These are phyloP conservation scores for Bufotes viridis DNA, from an alignment of 2,797 vertebrate genomes.

Conservation along the genomic window DNA sequence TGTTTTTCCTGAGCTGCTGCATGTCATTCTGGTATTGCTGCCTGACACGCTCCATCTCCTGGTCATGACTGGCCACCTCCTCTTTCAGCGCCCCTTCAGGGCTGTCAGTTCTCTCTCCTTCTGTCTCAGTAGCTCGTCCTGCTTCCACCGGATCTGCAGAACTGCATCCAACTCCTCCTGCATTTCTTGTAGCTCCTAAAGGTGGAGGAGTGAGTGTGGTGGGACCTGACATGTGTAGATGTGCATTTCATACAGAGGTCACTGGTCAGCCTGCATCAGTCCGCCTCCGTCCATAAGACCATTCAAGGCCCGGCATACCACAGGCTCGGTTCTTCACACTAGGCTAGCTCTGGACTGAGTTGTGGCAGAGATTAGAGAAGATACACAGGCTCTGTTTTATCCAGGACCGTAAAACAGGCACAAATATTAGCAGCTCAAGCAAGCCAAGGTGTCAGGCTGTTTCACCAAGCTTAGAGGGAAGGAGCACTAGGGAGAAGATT, in stretches of 20 bases:
- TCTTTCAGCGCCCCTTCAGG: conserved; percentile 91
- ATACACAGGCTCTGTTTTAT: conserved; percentile 38
- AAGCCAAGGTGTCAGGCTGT: conserved; percentile 13
- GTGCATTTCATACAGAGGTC: neutral
- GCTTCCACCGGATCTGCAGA: conserved; percentile 75
- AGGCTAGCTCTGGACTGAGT: too few species aligned
- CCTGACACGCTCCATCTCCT: conserved; percentile 84
- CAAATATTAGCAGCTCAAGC: neutral
- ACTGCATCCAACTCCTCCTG: conserved; percentile 81
- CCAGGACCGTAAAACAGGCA: neutral
- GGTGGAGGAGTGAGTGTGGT: conserved; percentile 45
- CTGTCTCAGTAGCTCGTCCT: conserved; percentile 85
- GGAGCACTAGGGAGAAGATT: neutral
- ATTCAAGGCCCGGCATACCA: too few species aligned
- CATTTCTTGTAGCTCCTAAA: conserved; percentile 78
- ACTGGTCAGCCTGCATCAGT: neutral
- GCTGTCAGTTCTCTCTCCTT: conserved; percentile 89
- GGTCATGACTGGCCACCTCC: conserved; percentile 89
- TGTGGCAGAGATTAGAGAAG: neutral
- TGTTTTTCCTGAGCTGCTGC: conserved; percentile 86
- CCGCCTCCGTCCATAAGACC: too few species aligned
- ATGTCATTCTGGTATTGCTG: conserved; percentile 87
- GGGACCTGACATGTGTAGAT: neutral
- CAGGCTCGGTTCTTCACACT: too few species aligned
- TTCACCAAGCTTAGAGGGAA: neutral